Base-by-base conservation (phyloP, 2,888 invertebrate species). In the Parochlus steinenii region DNA sequence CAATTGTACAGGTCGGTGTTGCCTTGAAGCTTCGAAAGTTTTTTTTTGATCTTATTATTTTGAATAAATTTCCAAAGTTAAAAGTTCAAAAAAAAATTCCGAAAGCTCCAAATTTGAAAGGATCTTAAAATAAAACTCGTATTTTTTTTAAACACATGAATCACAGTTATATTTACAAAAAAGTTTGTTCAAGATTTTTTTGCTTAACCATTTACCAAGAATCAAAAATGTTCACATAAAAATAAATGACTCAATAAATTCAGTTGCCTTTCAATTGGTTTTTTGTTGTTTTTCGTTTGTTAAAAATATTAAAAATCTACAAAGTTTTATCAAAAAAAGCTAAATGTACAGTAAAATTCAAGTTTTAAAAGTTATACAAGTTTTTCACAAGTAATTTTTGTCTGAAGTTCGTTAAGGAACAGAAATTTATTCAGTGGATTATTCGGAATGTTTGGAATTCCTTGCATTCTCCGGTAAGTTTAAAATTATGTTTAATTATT, bases 81-180 rank as follows among this genome's bases (percentile, higher is more conserved):
- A n/a, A n/a, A n/a, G n/a, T n/a, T n/a, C n/a, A n/a, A n/a, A n/a
- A n/a, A n/a, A n/a, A n/a, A n/a, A n/a, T n/a, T n/a, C n/a, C n/a
- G n/a, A n/a, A n/a, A n/a, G n/a, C n/a, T n/a, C n/a, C n/a, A n/a
- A n/a, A n/a, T n/a, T n/a, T n/a, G n/a, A n/a, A n/a, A n/a, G n/a
- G 30, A 15, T 3, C 23, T 22, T 8, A 32, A 32, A 16, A 32
- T 14, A 32, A 14, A n/a, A 14, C 18, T 17, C 20, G 16, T 10
- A 11, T 6, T 12, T 14, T 27, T 16, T 34, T 33, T 26, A 18
- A 27, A 35, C 20, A 35, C 35, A 35, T 29, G 28, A 35, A 35
- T 35, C 35, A 35, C 35, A 35, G 35, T 29, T 20, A 29, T 35
- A 35, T 35, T 35, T 35, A 35, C 35, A 35, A 16, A 29, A 29